Percentiles rank a stretch among this genome's conserved stretches.
Conservation (phyloP, 2,888 invertebrate species). For the Drosophila neoperkinsi region DNA sequence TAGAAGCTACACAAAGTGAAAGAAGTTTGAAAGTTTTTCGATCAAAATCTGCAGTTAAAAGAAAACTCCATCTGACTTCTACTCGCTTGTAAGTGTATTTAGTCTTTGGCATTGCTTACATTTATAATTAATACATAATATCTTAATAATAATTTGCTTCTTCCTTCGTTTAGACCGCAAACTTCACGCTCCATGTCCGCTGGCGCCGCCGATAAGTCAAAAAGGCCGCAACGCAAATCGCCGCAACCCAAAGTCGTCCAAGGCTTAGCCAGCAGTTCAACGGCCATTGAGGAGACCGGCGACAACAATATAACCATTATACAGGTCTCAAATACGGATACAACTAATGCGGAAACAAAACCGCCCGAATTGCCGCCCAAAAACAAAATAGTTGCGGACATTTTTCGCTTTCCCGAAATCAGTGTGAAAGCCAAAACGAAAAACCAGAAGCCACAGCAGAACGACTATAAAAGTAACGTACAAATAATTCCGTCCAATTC, state of each 20-base stretch:
- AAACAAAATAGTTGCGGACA: conserved; percentile 72
- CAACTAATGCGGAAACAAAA: conserved; percentile 48
- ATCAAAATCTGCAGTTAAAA: background rate
- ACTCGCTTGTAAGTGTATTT: background rate
- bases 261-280: conserved; percentile 23
- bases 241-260: conserved; percentile 41
- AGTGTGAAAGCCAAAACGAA: conserved; percentile 47
- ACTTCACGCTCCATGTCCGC: conserved; percentile 83
- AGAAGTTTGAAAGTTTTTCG: background rate
- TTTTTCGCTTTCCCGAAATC: conserved; percentile 83
- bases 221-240: conserved; percentile 61
- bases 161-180: conserved; percentile 72
- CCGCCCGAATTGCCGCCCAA: conserved; percentile 78
- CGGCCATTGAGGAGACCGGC: conserved; percentile 46
- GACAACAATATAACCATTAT: conserved; percentile 87
- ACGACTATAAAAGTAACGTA: conserved; percentile 84
- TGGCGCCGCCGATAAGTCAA: conserved; percentile 79
- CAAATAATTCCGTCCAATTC: conserved; percentile 85
- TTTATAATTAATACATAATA: background rate
- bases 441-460: conserved; percentile 47
- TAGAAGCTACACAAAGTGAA: background rate
- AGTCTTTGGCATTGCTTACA: background rate
- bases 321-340: conserved; percentile 86
- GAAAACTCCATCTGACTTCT: background rate
- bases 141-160: background rate